These are phyloP conservation scores for Aleiodes sp. DNA, from an alignment of 1,140 invertebrate genomes.

Conservation along the genomic window DNA sequence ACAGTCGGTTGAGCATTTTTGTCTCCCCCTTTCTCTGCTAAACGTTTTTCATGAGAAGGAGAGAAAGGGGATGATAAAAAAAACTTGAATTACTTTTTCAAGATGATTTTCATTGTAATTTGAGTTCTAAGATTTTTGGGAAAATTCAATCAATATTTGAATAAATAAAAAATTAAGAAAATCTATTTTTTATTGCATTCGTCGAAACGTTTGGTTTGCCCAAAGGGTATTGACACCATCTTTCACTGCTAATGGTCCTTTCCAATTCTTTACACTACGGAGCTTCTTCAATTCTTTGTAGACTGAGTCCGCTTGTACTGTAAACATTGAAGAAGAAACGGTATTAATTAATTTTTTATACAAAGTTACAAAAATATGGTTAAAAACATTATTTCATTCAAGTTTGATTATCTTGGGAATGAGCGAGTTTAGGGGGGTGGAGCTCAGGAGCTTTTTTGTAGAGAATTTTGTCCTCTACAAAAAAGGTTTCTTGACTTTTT, in stretches of 20 bases:
- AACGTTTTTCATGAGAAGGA: conserved; percentile 19
- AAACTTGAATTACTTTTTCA: conserved; percentile 17
- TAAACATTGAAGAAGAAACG: conserved; percentile 59
- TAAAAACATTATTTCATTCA: too few species aligned
- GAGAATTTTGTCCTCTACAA: too few species aligned
- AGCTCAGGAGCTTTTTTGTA: too few species aligned
- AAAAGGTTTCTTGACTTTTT: too few species aligned
- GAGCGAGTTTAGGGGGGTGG: too few species aligned
- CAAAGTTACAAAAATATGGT: too few species aligned
- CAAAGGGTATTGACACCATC: not conserved
- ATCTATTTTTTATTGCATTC: conserved; percentile 23
- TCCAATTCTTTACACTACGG: conserved; percentile 62
- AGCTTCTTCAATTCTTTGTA: conserved; percentile 76
- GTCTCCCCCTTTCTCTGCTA: conserved; percentile 13
- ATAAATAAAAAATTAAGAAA: too few species aligned
- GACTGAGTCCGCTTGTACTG: conserved; percentile 71
- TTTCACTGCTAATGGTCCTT: not conserved
- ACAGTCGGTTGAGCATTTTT: conserved; percentile 34
- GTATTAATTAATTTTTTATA: too few species aligned
- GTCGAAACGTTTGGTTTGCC: not conserved
- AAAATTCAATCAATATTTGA: too few species aligned
- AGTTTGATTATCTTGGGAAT: too few species aligned
- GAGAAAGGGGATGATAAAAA: not conserved
- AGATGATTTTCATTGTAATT: not conserved
- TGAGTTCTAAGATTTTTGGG: too few species aligned